Conservation (phyloP, 2,888 invertebrate species). For the Salpingus planirostris region DNA sequence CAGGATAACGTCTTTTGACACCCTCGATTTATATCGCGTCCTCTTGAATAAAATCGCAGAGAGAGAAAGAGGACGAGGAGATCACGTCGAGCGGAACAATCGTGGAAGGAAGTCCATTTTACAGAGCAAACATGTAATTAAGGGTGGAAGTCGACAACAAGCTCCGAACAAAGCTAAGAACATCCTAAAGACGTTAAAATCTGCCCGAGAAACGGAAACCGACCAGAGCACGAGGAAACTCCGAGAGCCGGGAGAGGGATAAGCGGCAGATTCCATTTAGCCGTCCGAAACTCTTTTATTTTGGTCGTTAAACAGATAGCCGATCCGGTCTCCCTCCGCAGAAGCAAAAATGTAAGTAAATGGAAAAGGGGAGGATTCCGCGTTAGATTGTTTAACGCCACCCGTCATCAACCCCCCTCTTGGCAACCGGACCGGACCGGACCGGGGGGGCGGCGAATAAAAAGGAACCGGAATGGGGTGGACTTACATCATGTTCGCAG, state of each 20-base stretch:
- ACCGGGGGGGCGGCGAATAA: too few species aligned
- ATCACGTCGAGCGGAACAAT: too few species aligned
- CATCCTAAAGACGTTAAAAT: constrained; percentile 36
- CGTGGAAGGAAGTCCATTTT: neutral
- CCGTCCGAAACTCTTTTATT: constrained; percentile 41
- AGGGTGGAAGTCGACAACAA: constrained; percentile 18
- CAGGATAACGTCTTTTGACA: constrained; percentile 14
- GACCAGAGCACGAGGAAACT: constrained; percentile 33
- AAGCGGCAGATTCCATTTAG: constrained; percentile 41
- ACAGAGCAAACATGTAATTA: constrained; percentile 9
- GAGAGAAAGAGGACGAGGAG: too few species aligned
- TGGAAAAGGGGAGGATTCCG: too few species aligned
- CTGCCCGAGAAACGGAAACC: constrained; percentile 31
- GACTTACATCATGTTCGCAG: too few species aligned
- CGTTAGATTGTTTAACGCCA: neutral
- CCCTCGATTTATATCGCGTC: too few species aligned
- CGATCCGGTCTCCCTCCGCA: constrained; percentile 29
- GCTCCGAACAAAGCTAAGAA: constrained; percentile 28
- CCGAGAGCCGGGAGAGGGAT: constrained; percentile 21
- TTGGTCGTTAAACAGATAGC: constrained; percentile 40
- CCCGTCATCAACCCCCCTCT: neutral
- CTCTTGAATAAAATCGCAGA: too few species aligned
- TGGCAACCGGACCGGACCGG: too few species aligned
- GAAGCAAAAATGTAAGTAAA: too few species aligned
- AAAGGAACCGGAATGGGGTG: too few species aligned